phyloP scores from a whole-genome alignment of 2,888 invertebrate species.

The Biston betularia region DNA sequence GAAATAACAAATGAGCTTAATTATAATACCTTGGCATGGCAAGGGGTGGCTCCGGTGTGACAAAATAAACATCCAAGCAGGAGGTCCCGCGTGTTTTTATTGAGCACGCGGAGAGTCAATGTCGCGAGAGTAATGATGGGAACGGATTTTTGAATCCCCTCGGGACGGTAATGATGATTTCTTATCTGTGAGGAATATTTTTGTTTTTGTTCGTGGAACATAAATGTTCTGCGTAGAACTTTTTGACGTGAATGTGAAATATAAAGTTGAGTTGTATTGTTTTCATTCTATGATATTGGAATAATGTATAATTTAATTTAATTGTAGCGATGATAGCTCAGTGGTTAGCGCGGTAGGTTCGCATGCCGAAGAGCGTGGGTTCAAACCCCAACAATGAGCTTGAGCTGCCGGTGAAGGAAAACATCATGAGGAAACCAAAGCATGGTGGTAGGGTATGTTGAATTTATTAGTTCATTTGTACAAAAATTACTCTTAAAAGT shows the following conservation, averaged over 20 bases:
- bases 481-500: too few species aligned
- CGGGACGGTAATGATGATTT: conserved; percentile 62
- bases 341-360: too few species aligned
- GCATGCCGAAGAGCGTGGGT: too few species aligned
- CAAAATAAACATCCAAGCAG: conserved; percentile 76
- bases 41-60: conserved; percentile 67
- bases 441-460: too few species aligned
- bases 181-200: conserved; percentile 51
- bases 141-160: conserved; percentile 62
- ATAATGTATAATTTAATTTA: too few species aligned
- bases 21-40: conserved; percentile 79
- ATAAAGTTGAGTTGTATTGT: background rate
- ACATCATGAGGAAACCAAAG: too few species aligned
- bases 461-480: too few species aligned
- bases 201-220: conserved; percentile 22
- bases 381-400: too few species aligned
- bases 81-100: conserved; percentile 79
- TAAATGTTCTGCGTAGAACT: background rate
- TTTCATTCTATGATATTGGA: too few species aligned
- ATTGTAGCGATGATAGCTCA: too few species aligned
- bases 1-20: conserved; percentile 82
- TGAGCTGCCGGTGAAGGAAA: too few species aligned
- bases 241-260: conserved; percentile 2
- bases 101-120: conserved; percentile 77
- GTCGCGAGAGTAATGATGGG: conserved; percentile 75